Conservation (phyloP, 1,140 invertebrate species). For the Lanistes nyassanus region DNA sequence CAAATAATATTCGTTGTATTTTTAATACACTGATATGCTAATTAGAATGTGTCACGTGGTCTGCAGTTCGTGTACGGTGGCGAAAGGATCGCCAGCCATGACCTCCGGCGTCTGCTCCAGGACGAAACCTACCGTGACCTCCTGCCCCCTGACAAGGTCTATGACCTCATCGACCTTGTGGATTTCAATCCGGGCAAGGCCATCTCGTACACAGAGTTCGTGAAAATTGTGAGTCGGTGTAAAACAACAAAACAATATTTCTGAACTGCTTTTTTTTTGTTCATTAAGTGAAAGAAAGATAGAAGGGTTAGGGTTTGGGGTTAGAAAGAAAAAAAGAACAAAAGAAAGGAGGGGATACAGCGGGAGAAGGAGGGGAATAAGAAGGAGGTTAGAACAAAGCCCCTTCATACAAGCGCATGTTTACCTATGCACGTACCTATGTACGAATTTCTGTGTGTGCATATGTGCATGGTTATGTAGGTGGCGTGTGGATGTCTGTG, state of each 20-base stretch:
- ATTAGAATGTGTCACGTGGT: neutral
- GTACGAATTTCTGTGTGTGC: neutral
- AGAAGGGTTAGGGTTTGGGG: neutral
- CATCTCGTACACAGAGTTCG: constrained; percentile 33
- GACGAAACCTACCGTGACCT: constrained; percentile 25
- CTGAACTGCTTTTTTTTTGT: neutral
- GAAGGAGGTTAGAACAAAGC: neutral
- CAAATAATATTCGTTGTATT: too few relatives aligned
- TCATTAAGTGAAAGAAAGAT: neutral
- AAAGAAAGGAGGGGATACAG: neutral
- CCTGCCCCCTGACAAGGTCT: constrained; percentile 35
- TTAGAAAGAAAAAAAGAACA: too few relatives aligned
- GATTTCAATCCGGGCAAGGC: constrained; percentile 36
- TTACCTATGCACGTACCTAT: too few relatives aligned
- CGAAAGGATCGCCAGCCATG: constrained; percentile 34
- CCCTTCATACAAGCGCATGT: neutral
- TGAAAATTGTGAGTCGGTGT: constrained; percentile 27
- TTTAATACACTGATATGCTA: too few relatives aligned
- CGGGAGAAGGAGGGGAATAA: neutral
- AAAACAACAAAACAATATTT: neutral
- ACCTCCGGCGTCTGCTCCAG: constrained; percentile 26
- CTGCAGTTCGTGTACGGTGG: constrained; percentile 39
- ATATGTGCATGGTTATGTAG: constrained; percentile 10
- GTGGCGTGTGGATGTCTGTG: neutral
- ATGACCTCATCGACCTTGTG: constrained; percentile 31